Conservation (phyloP, 2,113 vertebrate species). For the Polypterus bichir region DNA sequence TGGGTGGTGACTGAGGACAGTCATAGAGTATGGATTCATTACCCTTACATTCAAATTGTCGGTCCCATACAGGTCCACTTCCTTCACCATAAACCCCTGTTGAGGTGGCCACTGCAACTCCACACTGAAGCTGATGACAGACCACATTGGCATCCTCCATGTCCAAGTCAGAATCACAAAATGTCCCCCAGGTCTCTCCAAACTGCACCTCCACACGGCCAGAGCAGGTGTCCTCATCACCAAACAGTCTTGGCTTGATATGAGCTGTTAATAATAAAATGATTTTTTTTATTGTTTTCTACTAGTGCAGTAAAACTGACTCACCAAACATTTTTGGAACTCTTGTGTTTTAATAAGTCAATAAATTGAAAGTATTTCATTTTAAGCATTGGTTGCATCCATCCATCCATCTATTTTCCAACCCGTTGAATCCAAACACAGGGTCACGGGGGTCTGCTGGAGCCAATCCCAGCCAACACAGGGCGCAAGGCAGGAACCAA, state of each 20-base stretch:
- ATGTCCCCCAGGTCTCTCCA: accelerated
- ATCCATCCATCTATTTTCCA: no score
- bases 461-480: no score
- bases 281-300: no score
- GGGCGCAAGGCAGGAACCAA: no score
- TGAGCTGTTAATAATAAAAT: conserved; percentile 27
- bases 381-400: no score
- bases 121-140: conserved; percentile 17
- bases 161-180: conserved; percentile 16
- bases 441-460: no score
- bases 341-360: no score
- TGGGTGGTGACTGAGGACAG: neutral
- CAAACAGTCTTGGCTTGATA: conserved; percentile 30
- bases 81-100: conserved; percentile 4
- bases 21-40: neutral
- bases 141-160: conserved; percentile 13
- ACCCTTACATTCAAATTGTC: conserved; percentile 1
- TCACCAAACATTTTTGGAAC: no score
- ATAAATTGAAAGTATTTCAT: no score
- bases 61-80: neutral
- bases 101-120: neutral
- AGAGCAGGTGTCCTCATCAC: conserved; percentile 39
- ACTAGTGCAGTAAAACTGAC: no score
- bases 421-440: no score
- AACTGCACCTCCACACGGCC: conserved; percentile 18